Evolutionary conservation across 2,113 vertebrate genomes (phyloP).

Genomic region (Octodon degus): DNA sequence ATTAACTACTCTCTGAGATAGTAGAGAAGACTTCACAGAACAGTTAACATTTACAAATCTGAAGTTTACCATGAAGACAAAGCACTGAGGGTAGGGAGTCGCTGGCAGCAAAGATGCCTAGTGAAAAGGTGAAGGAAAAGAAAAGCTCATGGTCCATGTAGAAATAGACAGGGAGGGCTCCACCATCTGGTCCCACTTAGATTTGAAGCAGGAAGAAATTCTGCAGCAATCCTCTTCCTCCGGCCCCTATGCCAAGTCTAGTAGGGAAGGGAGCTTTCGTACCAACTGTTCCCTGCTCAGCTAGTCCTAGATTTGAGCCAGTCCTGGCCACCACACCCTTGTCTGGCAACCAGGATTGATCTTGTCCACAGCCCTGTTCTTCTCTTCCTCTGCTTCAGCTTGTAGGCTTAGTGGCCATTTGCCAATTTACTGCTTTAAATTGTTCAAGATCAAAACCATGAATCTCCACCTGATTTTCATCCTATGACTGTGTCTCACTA

Average conservation of each 20-base stretch:
- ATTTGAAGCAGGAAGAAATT: not conserved
- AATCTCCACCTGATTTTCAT: not conserved
- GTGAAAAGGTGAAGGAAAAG: not conserved
- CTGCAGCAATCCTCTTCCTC: not conserved
- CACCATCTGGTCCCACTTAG: not conserved
- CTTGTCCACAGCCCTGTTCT: not conserved
- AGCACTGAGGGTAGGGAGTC: not conserved
- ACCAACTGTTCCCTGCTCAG: rapidly evolving
- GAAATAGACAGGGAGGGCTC: rapidly evolving
- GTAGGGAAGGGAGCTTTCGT: not conserved
- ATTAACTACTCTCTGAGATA: not conserved
- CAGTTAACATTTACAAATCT: not conserved
- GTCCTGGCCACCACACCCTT: not conserved
- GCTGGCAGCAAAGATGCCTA: not conserved
- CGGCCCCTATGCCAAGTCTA: too few relatives aligned
- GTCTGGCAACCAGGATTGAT: not conserved
- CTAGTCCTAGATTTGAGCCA: not conserved
- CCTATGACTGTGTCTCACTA: not conserved
- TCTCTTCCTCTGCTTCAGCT: not conserved
- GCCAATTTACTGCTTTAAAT: not conserved
- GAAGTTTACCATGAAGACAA: not conserved
- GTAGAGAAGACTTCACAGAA: not conserved
- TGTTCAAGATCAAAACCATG: not conserved
- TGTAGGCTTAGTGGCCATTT: not conserved
- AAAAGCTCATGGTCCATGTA: not conserved